These are phyloP conservation scores for Drosophila mayaguana DNA, from an alignment of 2,888 invertebrate genomes.

Conservation along the genomic window DNA sequence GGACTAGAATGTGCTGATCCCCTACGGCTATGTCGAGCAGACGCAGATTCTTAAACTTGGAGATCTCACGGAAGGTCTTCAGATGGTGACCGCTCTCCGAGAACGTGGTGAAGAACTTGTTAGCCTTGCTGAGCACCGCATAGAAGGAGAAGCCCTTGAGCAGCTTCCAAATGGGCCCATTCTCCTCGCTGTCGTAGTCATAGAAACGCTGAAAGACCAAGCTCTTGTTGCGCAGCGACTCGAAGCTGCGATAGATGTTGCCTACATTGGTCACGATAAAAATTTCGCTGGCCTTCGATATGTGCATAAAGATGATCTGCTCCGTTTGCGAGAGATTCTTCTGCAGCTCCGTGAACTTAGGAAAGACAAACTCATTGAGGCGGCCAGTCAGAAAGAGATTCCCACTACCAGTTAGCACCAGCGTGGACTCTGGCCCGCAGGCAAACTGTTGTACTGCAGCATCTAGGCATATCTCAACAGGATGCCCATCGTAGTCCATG, in stretches of 20 bases:
- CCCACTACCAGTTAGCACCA: constrained; percentile 83
- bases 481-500: constrained; percentile 69
- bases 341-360: constrained; percentile 83
- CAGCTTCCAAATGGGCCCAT: constrained; percentile 84
- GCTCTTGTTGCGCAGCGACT: constrained; percentile 82
- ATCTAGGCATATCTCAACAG: constrained; percentile 81
- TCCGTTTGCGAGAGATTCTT: constrained; percentile 82
- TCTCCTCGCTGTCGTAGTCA: constrained; percentile 85
- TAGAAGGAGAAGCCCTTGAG: constrained; percentile 83
- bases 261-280: constrained; percentile 84
- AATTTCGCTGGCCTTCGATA: constrained; percentile 84
- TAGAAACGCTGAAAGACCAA: constrained; percentile 84
- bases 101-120: constrained; percentile 85
- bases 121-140: constrained; percentile 83
- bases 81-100: constrained; percentile 85
- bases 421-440: constrained; percentile 83
- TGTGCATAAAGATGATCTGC: constrained; percentile 83
- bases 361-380: constrained; percentile 83
- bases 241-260: constrained; percentile 83
- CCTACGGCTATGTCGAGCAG: constrained; percentile 83
- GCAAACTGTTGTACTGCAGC: constrained; percentile 80
- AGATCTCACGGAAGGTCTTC: constrained; percentile 85
- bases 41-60: constrained; percentile 84
- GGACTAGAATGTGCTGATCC: constrained; percentile 83
- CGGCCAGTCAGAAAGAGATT: constrained; percentile 82